These are phyloP conservation scores for Spilogale gracilis DNA, from an alignment of 2,113 vertebrate genomes.

Conservation along the genomic window DNA sequence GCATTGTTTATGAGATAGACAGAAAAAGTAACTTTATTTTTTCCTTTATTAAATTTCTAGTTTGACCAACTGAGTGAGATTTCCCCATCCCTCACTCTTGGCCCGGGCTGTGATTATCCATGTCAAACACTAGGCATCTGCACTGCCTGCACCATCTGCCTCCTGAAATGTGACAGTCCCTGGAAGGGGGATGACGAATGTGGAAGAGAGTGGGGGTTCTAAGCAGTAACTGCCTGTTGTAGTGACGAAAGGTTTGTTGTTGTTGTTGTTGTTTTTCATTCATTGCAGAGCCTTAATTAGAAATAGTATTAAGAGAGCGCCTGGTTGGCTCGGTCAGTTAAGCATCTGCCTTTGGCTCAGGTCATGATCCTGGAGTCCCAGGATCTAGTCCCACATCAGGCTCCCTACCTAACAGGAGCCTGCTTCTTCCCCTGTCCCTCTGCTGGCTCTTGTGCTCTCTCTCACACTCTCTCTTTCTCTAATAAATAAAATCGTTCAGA, in stretches of 20 bases:
- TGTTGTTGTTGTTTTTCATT: background rate
- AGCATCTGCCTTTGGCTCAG: background rate
- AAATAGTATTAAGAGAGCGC: background rate
- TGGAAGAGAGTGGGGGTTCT: background rate
- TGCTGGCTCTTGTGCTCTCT: background rate
- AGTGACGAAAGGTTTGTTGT: background rate
- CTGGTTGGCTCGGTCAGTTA: background rate
- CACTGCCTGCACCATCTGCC: background rate
- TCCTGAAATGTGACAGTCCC: background rate
- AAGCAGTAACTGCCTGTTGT: background rate
- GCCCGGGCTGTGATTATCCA: background rate
- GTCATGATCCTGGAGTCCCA: background rate
- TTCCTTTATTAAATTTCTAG: constrained; percentile 11
- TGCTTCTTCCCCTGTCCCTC: background rate
- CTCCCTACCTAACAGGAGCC: background rate
- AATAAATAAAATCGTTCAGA: background rate
- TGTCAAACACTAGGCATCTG: background rate
- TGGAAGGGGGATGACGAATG: background rate
- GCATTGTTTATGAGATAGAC: background rate
- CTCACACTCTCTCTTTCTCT: background rate
- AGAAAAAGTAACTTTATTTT: background rate
- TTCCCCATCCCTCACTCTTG: background rate
- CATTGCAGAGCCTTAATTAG: background rate
- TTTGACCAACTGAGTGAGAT: background rate
- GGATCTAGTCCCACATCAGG: background rate